Evolutionary conservation across 2,888 invertebrate species (phyloP), one percentile per base, ranked within the genome.

Genomic region (Latrodectus hesperus): DNA sequence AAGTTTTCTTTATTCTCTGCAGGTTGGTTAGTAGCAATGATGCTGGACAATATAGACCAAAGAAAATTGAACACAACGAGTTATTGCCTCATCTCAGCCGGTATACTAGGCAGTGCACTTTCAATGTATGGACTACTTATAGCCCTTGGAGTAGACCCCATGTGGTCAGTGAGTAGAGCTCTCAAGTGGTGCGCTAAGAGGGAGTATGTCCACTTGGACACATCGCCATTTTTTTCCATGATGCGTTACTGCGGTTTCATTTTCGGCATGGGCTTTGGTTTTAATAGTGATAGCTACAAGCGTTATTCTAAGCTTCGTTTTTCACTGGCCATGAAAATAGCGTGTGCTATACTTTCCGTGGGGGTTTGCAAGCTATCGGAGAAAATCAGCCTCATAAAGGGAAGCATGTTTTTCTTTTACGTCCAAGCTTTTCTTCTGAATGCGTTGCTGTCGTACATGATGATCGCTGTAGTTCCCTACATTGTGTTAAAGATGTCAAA

Each of bases 101-200:
- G 89, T 9, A 78, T 91, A 60, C 78, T 90, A 11, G 87, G 67
- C 8, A 88, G 89, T 60, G 90, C 90, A 9, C 67, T 91, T 12
- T 65, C 84, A 0, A 90, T 90, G 76, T 90, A 90, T 73, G 80
- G 70, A 2, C 70, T 88, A 10, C 79, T 91, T 14, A 81, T 72
- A 64, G 77, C 89, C 17, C 72, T 91, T 9, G 93, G 94, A 0
- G 91, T 94, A 68, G 95, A 96, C 91, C 95, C 95, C 0, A 93
- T 94, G 90, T 94, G 94, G 94, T 94, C 95, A 8, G 93, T 95
- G 0, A 93, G 94, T 84, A 91, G 94, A 93, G 96, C 96, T 0
- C 94, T 95, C 91, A 95, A 95, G 84, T 95, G 95, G 95, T 96
- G 96, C 90, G 92, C 94, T n/a, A 92, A 93, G 26, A 94, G 94